Evolutionary conservation across 1,140 invertebrate genomes (phyloP).

Genomic region (Drosophila paulistorum): DNA sequence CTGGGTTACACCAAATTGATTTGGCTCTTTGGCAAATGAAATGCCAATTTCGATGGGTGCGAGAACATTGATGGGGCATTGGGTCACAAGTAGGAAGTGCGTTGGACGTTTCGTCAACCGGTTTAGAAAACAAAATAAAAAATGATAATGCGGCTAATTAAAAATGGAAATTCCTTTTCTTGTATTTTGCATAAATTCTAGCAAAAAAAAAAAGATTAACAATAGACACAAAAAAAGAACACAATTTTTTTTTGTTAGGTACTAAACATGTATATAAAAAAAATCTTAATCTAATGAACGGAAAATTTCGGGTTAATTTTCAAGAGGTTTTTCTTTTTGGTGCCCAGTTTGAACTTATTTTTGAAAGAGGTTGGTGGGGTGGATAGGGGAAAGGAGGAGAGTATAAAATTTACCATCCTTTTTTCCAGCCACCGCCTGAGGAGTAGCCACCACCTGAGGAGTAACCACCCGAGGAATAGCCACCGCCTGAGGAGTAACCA

Average conservation of each 20-base stretch:
- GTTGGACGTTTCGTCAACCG: neutral
- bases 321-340: slow-evolving; percentile 40
- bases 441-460: slow-evolving; percentile 34
- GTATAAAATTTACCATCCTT: slow-evolving; percentile 57
- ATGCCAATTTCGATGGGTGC: slow-evolving; percentile 32
- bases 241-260: neutral
- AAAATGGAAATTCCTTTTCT: slow-evolving; percentile 54
- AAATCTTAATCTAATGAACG: slow-evolving; percentile 38
- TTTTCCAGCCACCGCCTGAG: slow-evolving; percentile 61
- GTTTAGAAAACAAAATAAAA: slow-evolving; percentile 3
- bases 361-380: neutral
- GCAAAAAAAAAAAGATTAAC: slow-evolving; percentile 43
- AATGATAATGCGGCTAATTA: slow-evolving; percentile 21
- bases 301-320: slow-evolving; percentile 34
- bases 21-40: slow-evolving; percentile 30
- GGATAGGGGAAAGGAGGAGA: no score
- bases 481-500: slow-evolving; percentile 38
- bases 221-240: slow-evolving; percentile 21
- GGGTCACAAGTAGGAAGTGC: slow-evolving; percentile 48
- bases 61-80: slow-evolving; percentile 27
- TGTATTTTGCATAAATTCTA: slow-evolving; percentile 59
- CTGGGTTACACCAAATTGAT: slow-evolving; percentile 20
- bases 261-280: slow-evolving; percentile 30
- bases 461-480: slow-evolving; percentile 44
- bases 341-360: slow-evolving; percentile 53